Base-by-base conservation (phyloP, 2,888 invertebrate species). In the Pseudeuparius sepicola region DNA sequence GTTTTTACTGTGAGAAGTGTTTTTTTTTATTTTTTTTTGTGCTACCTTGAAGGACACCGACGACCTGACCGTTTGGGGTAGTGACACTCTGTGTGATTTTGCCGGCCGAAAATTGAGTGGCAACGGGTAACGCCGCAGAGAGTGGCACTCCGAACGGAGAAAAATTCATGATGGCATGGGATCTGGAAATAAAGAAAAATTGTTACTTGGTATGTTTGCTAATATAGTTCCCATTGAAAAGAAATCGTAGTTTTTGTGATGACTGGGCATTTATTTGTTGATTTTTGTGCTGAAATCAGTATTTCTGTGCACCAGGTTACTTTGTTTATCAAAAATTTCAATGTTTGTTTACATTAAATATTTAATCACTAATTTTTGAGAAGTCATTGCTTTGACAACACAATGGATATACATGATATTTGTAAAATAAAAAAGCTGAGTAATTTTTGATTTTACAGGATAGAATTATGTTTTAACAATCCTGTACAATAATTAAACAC, bases 81-180 rank as follows among this genome's bases (percentile, higher is more conserved):
- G 73, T 68, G 49, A 75, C 71, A 55, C 79, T 80, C 57, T 82
- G 82, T 30, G 82, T 68, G 40, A 76, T 70, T 57, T 84, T 83
- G 20, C 65, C 63, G 2, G 78, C 67, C 12, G 72, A 64, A 53
- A 74, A 74, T 52, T 74, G 72, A 54, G 68, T 71, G 56, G 78
- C 66, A n/a, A 62, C 59, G 23, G 78, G 73, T 47, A 75, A 53
- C 17, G 72, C 68, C 26, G 71, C 68, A 25, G 71, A 67, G 12
- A 63, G 44, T 14, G 71, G 67, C 43, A 75, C 74, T 54, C 70
- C 66, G 59, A 82, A 83, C 42, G 81, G 75, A 41, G 80, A 74
- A 59, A 83, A 84, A 66, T 84, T 85, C 84, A 85, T 85, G 45
- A 67, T 48, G n/a, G 35, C 11, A 31, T 23, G 14, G 23, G 7